These are phyloP conservation scores for Diarsia mendica DNA, from an alignment of 2,888 invertebrate species.

Conservation along the genomic window DNA sequence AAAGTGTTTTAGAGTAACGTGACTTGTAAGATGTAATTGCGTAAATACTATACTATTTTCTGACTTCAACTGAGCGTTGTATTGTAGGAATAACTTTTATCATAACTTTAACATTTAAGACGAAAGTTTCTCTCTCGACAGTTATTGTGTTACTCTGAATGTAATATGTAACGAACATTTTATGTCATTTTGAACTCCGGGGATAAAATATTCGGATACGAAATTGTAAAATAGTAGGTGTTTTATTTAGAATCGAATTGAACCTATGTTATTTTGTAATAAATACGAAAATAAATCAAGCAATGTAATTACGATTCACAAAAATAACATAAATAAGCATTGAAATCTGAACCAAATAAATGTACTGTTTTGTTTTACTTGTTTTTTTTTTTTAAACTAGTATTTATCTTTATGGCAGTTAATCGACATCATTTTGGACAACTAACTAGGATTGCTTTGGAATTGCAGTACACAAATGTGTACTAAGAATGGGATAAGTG, in stretches of 20 bases:
- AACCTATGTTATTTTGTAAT: background rate
- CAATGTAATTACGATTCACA: background rate
- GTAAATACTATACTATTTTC: slow-evolving; percentile 47
- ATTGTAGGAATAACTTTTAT: slow-evolving; percentile 50
- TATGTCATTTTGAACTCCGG: background rate
- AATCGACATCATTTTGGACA: background rate
- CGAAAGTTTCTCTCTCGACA: slow-evolving; percentile 32
- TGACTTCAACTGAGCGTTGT: slow-evolving; percentile 49
- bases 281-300: background rate
- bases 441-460: background rate
- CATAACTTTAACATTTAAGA: slow-evolving; percentile 40
- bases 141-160: slow-evolving; percentile 30
- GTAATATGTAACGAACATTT: slow-evolving; percentile 7
- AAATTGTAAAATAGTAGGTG: background rate
- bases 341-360: background rate
- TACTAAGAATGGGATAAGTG: background rate
- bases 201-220: background rate
- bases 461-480: background rate
- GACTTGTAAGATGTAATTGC: slow-evolving; percentile 48
- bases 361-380: background rate
- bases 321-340: background rate
- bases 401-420: background rate
- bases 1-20: slow-evolving; percentile 44
- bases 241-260: background rate
- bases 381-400: background rate